Evolutionary conservation across 2,113 vertebrate genomes (phyloP).

Genomic region (Oryzias celebensis): DNA sequence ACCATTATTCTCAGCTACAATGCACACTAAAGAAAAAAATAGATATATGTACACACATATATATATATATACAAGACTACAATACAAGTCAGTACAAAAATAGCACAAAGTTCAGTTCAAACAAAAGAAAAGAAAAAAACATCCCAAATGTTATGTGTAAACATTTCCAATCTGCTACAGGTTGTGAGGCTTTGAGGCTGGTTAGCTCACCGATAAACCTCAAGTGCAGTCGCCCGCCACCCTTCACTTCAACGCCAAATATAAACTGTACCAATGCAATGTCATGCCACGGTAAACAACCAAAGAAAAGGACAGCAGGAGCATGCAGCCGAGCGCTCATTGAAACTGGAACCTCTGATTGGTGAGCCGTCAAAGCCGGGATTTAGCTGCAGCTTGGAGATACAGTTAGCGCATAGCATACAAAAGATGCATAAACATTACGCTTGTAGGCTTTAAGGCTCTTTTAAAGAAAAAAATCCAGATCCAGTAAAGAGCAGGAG

Average conservation of each 20-base stretch:
- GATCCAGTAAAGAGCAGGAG: constrained; percentile 19
- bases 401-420: constrained; percentile 17
- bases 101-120: constrained; percentile 50
- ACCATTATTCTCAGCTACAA: constrained; percentile 54
- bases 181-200: constrained; percentile 38
- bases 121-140: constrained; percentile 33
- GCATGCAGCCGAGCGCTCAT: constrained; percentile 28
- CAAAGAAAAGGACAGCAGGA: constrained; percentile 21
- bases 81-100: constrained; percentile 61
- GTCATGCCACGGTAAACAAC: constrained; percentile 36
- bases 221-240: constrained; percentile 31
- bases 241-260: constrained; percentile 14
- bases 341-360: constrained; percentile 1
- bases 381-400: constrained; percentile 46
- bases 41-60: neutral
- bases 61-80: constrained; percentile 34
- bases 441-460: constrained; percentile 25
- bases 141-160: constrained; percentile 63
- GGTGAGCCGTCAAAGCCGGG: constrained; percentile 35
- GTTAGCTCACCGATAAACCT: constrained; percentile 12
- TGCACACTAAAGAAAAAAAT: constrained; percentile 33
- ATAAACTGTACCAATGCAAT: neutral
- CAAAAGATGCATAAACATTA: constrained; percentile 39
- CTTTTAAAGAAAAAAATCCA: neutral
- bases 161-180: constrained; percentile 74